phyloP scores from a whole-genome alignment of 2,888 invertebrate genomes.

The Acanthosepion esculentum region DNA sequence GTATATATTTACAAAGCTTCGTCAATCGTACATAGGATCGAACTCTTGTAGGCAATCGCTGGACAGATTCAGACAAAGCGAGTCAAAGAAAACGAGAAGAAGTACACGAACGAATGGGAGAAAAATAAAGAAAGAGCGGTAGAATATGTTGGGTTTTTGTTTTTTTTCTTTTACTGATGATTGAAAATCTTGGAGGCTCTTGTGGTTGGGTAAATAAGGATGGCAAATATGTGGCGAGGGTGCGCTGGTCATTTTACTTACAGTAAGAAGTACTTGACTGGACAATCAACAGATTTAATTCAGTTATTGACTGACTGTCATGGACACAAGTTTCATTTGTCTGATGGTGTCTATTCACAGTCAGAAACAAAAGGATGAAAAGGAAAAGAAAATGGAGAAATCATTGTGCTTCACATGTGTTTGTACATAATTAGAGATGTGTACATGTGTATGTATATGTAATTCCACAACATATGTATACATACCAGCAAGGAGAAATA shows the following conservation, averaged over 20 bases:
- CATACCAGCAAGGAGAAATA: too few relatives aligned
- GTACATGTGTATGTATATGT: neutral
- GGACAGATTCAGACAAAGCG: too few relatives aligned
- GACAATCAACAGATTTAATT: neutral
- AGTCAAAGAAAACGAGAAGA: too few relatives aligned
- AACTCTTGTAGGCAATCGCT: too few relatives aligned
- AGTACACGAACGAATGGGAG: too few relatives aligned
- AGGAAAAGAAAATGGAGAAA: neutral
- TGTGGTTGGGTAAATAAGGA: neutral
- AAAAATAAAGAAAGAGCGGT: too few relatives aligned
- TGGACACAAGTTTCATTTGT: constrained; percentile 3
- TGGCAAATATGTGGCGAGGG: neutral
- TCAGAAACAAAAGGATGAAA: neutral
- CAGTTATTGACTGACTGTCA: constrained; percentile 14
- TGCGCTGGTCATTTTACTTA: neutral
- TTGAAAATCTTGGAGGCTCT: neutral
- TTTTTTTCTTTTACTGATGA: too few relatives aligned
- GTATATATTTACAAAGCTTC: too few relatives aligned
- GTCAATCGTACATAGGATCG: too few relatives aligned
- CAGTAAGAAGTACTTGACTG: neutral
- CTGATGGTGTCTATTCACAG: neutral
- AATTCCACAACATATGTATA: too few relatives aligned
- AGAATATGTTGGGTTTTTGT: neutral
- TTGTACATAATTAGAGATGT: neutral
- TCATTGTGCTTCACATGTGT: neutral